Percentiles rank a stretch among this genome's conserved stretches.
phyloP scores from a whole-genome alignment of 1,140 invertebrate genomes.

The Dreissena rostriformis region DNA sequence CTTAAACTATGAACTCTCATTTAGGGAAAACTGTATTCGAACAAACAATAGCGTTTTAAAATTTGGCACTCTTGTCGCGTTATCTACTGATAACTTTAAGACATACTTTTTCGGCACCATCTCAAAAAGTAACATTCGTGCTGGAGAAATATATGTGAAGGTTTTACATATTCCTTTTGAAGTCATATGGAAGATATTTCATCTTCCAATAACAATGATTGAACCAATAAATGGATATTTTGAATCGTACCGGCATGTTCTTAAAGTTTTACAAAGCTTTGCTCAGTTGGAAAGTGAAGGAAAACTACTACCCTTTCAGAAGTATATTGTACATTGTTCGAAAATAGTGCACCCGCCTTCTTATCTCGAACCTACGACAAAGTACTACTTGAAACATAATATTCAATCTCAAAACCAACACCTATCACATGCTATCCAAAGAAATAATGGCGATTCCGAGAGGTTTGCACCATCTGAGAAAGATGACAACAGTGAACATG shows the following conservation, averaged over 20 bases:
- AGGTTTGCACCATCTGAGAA: not conserved
- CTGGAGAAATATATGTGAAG: constrained; percentile 73
- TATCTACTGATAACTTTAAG: constrained; percentile 86
- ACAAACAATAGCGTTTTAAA: constrained; percentile 84
- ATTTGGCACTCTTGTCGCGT: constrained; percentile 87
- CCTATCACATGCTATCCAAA: constrained; percentile 41
- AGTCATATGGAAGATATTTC: not conserved
- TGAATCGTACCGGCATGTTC: constrained; percentile 81
- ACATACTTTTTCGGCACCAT: constrained; percentile 86
- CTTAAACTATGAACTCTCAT: constrained; percentile 58
- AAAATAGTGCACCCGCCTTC: constrained; percentile 57
- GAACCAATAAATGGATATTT: constrained; percentile 82
- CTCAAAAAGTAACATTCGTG: constrained; percentile 78
- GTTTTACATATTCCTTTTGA: constrained; percentile 63
- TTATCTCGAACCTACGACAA: constrained; percentile 52
- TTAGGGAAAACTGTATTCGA: constrained; percentile 73
- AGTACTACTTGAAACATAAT: constrained; percentile 33
- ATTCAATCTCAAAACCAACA: constrained; percentile 46
- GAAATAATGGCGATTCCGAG: not conserved
- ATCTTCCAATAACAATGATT: constrained; percentile 73
- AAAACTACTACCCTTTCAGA: constrained; percentile 75
- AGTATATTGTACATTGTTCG: constrained; percentile 68
- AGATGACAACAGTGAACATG: constrained; percentile 33
- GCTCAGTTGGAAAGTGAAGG: constrained; percentile 52
- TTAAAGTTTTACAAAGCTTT: constrained; percentile 77